phyloP scores from a whole-genome alignment of 1,140 invertebrate species.

The Varroa destructor region DNA sequence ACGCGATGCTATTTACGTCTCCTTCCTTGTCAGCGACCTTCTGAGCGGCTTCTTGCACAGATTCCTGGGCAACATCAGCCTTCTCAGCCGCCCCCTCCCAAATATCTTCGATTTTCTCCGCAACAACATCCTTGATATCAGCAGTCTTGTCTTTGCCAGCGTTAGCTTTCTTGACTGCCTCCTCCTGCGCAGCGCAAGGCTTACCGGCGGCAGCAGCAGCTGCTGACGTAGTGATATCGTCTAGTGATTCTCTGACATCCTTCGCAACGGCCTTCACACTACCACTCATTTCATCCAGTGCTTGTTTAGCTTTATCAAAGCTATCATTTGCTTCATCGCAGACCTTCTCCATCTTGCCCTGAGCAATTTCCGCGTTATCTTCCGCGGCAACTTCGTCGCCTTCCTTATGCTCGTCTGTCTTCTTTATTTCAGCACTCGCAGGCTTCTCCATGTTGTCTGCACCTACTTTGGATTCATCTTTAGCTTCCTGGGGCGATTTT shows the following conservation, averaged over 20 bases:
- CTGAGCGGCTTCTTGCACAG: not conserved
- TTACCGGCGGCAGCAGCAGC: conserved; percentile 4
- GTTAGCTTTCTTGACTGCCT: not conserved
- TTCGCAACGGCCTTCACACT: too few species aligned
- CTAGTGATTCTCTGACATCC: not conserved
- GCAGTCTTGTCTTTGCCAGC: conserved; percentile 7
- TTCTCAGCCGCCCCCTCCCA: conserved; percentile 25
- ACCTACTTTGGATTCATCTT: too few species aligned
- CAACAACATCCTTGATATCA: conserved; percentile 26
- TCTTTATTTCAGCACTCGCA: not conserved
- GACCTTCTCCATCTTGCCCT: too few species aligned
- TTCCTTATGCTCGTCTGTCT: not conserved
- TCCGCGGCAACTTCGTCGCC: not conserved
- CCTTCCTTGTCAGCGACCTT: conserved; percentile 5
- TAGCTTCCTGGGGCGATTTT: too few species aligned
- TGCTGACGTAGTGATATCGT: not conserved
- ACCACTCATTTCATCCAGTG: too few species aligned
- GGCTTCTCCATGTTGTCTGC: not conserved
- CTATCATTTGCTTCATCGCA: too few species aligned
- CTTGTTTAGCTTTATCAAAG: too few species aligned
- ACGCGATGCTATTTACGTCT: not conserved
- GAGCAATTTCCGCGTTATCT: too few species aligned
- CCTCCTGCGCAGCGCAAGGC: not conserved
- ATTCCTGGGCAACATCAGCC: not conserved
- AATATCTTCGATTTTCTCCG: conserved; percentile 28